Percentiles rank a stretch among this genome's conserved stretches.
These are phyloP conservation scores for Zootoca vivipara DNA, from an alignment of 2,113 vertebrate genomes.

Conservation along the genomic window DNA sequence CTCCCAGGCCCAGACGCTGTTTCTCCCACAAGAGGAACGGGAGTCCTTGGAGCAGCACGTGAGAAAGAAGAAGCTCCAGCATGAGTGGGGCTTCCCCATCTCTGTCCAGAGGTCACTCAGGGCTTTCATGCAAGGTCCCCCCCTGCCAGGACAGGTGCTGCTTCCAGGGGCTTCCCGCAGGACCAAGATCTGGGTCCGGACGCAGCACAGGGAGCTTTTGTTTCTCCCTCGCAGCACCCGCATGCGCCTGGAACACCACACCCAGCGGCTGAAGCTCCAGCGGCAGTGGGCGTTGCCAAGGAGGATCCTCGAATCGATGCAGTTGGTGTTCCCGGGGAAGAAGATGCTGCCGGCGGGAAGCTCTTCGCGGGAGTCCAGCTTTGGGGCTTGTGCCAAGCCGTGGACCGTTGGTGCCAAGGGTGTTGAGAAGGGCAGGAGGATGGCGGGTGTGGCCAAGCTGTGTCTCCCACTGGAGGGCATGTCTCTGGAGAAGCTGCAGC, in stretches of 20 bases:
- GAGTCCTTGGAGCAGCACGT: not conserved
- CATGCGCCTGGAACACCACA: not conserved
- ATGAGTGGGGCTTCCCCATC: not conserved
- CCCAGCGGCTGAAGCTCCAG: not conserved
- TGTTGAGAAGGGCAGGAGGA: not conserved
- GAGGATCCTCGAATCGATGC: not conserved
- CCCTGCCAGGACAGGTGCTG: not conserved
- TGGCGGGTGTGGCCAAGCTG: not conserved
- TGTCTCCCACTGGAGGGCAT: not conserved
- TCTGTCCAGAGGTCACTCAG: not conserved
- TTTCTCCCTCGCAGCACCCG: not conserved
- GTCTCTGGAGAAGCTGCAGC: not conserved
- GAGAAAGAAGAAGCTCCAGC: not conserved
- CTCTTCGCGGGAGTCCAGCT: not conserved
- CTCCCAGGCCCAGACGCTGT: not conserved
- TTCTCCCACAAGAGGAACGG: not conserved
- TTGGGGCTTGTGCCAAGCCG: no score
- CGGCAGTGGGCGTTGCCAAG: not conserved
- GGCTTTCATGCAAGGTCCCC: not conserved
- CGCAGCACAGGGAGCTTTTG: not conserved
- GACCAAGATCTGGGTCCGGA: not conserved
- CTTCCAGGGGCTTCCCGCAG: no score
- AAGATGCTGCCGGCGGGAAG: not conserved
- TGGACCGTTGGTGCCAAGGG: not conserved
- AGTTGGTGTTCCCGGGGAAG: not conserved